Evolutionary conservation across 1,140 invertebrate genomes (phyloP).

Genomic region (Nixonia krombeini): DNA sequence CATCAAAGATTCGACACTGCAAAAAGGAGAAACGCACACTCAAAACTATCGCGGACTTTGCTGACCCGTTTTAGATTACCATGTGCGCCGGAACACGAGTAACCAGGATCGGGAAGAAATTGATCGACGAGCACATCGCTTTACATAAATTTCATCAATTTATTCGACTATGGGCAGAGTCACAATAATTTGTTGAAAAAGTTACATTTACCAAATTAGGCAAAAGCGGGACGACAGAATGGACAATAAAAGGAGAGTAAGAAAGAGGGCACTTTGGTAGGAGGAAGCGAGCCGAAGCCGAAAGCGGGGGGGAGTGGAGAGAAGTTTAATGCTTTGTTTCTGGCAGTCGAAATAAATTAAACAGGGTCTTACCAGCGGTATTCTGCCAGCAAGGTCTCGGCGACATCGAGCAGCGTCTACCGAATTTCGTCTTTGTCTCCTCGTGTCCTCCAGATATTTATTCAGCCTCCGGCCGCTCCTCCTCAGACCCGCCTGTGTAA

Average conservation of each 20-base stretch:
- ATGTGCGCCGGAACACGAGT: too few relatives aligned
- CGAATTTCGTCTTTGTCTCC: conserved; percentile 49
- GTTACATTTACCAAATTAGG: not conserved
- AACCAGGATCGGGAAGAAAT: too few relatives aligned
- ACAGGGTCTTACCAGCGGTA: conserved; percentile 30
- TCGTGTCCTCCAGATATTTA: conserved; percentile 48
- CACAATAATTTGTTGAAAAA: not conserved
- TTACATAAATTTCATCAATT: too few relatives aligned
- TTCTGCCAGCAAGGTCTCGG: conserved; percentile 33
- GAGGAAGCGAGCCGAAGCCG: conserved; percentile 30
- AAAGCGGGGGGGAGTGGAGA: conserved; percentile 26
- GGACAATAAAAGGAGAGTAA: not conserved
- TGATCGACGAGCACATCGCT: too few relatives aligned
- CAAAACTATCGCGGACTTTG: too few relatives aligned
- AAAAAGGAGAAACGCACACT: too few relatives aligned
- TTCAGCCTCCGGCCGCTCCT: conserved; percentile 40
- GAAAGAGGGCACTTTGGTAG: conserved; percentile 7
- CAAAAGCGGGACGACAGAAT: not conserved
- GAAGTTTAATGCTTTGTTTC: conserved; percentile 40
- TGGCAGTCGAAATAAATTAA: conserved; percentile 48
- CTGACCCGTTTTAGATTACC: too few relatives aligned
- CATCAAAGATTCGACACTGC: too few relatives aligned
- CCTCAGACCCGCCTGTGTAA: conserved; percentile 51
- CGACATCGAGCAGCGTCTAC: conserved; percentile 34
- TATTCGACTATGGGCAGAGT: too few relatives aligned